These are phyloP conservation scores for Crossocerus cetratus DNA, from an alignment of 2,888 invertebrate genomes.

Conservation along the genomic window DNA sequence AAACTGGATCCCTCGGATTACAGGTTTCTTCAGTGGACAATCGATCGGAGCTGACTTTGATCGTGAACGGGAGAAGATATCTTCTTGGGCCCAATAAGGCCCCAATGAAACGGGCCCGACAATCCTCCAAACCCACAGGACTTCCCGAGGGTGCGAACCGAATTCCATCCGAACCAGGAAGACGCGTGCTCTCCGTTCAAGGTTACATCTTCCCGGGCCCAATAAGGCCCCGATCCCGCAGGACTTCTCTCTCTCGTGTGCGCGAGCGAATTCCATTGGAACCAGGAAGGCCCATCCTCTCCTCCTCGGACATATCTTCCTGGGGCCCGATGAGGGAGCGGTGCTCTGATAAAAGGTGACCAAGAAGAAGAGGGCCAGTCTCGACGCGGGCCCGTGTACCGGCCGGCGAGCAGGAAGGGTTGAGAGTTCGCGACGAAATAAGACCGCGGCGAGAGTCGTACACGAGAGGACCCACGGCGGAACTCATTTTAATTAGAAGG, in stretches of 20 bases:
- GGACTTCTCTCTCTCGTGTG: not conserved
- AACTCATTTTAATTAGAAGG: slow-evolving; percentile 66
- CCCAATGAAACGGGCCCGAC: not conserved
- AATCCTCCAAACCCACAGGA: not conserved
- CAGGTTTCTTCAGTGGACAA: not conserved
- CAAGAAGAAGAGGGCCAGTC: slow-evolving; percentile 26
- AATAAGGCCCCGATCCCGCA: not conserved
- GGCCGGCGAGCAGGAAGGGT: slow-evolving; percentile 9
- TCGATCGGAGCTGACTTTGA: too few species aligned
- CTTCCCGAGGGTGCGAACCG: not conserved
- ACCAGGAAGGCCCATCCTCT: not conserved
- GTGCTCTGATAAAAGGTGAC: slow-evolving; percentile 38
- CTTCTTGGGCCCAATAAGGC: too few species aligned
- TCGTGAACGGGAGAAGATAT: too few species aligned
- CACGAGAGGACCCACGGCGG: slow-evolving; percentile 60
- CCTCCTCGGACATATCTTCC: too few species aligned
- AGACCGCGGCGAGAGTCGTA: slow-evolving; percentile 56
- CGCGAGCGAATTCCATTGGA: slow-evolving; percentile 13
- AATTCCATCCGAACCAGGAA: not conserved
- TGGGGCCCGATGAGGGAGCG: slow-evolving; percentile 40
- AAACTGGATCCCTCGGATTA: not conserved
- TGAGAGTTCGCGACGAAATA: slow-evolving; percentile 57
- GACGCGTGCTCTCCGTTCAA: too few species aligned
- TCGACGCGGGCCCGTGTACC: not conserved
- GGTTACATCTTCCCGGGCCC: too few species aligned